A percentile compares a stretch with the other conserved stretches of the same genome.
Conservation (phyloP, 2,113 vertebrate genomes). For the Anhinga rufa region DNA sequence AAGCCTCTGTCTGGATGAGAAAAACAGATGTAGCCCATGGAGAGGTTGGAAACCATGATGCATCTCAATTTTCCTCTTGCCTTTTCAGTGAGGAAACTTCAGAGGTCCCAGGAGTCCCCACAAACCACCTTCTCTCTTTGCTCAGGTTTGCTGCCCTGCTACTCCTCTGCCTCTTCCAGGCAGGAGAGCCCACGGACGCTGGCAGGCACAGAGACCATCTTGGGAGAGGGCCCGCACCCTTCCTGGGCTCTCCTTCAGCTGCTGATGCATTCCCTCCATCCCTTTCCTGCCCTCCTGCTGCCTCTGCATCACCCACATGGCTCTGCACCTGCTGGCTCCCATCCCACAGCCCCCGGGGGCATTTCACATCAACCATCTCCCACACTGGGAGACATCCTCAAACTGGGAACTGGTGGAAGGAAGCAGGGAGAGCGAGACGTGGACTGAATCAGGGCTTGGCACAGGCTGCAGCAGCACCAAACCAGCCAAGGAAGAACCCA, state of each 20-base stretch:
- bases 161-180: neutral
- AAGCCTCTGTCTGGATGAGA: neutral
- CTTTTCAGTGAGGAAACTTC: neutral
- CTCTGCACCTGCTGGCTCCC: neutral
- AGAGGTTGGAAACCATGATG: neutral
- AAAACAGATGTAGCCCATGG: neutral
- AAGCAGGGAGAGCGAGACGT: neutral
- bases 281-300: neutral
- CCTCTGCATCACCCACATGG: neutral
- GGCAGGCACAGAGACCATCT: neutral
- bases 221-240: neutral
- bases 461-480: neutral
- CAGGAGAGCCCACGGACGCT: neutral
- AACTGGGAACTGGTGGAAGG: neutral
- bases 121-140: neutral
- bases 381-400: neutral
- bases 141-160: neutral
- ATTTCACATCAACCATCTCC: neutral
- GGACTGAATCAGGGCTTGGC: neutral
- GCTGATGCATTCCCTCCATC: neutral
- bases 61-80: neutral
- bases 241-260: neutral
- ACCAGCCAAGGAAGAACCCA: neutral
- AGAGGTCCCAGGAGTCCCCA: neutral
- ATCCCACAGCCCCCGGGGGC: neutral